Conservation (phyloP, 2,113 vertebrate genomes). For the Calyptomena viridis region DNA sequence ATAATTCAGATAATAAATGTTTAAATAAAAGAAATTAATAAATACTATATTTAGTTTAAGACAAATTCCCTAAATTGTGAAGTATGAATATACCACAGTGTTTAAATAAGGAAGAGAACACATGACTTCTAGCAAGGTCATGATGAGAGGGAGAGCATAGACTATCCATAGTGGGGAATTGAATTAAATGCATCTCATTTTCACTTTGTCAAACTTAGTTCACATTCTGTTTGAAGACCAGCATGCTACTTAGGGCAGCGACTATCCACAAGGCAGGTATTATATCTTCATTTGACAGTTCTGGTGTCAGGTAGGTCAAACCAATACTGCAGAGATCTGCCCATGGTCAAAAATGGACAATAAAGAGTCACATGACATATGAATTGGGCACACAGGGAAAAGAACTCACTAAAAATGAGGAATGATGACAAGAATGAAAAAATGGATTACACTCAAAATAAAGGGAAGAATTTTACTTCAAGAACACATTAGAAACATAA, state of each 20-base stretch:
- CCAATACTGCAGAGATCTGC: neutral
- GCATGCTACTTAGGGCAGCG: neutral
- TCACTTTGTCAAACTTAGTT: conserved; percentile 34
- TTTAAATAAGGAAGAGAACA: neutral
- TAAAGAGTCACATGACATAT: neutral
- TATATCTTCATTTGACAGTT: conserved; percentile 18
- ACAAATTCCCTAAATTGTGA: neutral
- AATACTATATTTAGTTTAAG: neutral
- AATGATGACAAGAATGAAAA: neutral
- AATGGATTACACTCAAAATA: neutral
- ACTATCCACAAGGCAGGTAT: neutral
- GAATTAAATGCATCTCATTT: conserved; percentile 12
- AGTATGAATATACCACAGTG: neutral
- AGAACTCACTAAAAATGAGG: neutral
- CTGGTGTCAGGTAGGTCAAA: conserved; percentile 26
- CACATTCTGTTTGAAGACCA: conserved; percentile 22
- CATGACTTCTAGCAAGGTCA: neutral
- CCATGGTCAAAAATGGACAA: neutral
- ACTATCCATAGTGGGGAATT: neutral
- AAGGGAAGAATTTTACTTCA: neutral
- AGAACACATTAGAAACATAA: neutral
- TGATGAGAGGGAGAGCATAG: neutral
- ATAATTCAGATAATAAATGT: neutral
- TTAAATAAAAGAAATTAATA: neutral
- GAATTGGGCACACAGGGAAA: neutral